phyloP scores from a whole-genome alignment of 1,140 invertebrate genomes.

The Lucilia cuprina region DNA sequence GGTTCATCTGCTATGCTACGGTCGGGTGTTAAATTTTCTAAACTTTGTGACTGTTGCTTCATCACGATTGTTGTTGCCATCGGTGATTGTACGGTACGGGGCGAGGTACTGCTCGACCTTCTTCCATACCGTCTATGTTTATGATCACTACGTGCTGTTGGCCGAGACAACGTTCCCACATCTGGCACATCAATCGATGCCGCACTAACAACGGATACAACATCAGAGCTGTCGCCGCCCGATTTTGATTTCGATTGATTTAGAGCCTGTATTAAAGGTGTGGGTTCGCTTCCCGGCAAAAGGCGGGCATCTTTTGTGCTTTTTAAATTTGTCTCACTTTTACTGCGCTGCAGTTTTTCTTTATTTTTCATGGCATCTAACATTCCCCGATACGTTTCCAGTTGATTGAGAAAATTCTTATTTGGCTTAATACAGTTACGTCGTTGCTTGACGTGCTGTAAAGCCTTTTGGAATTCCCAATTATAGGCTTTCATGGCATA shows the following conservation, averaged over 20 bases:
- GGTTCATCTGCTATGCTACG: constrained; percentile 65
- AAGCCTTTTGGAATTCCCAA: constrained; percentile 88
- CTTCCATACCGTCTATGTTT: constrained; percentile 55
- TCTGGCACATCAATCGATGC: background rate
- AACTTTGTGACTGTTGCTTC: constrained; percentile 64
- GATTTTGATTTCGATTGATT: constrained; percentile 61
- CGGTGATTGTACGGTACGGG: constrained; percentile 49
- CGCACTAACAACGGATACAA: background rate
- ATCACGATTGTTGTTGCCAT: constrained; percentile 57
- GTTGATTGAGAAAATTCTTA: constrained; percentile 89
- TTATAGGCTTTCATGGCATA: constrained; percentile 98
- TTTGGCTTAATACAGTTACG: constrained; percentile 96
- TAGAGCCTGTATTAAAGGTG: constrained; percentile 67
- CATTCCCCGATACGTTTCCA: constrained; percentile 96
- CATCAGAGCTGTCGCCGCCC: constrained; percentile 51
- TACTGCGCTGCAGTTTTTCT: constrained; percentile 88
- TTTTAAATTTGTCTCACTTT: constrained; percentile 91
- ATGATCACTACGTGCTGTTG: constrained; percentile 19
- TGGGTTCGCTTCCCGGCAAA: constrained; percentile 69
- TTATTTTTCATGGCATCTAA: constrained; percentile 95
- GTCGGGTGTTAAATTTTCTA: constrained; percentile 70
- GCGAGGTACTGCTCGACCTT: constrained; percentile 60
- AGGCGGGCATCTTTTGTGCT: constrained; percentile 62
- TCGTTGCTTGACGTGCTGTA: constrained; percentile 88
- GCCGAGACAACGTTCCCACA: background rate